Conservation (phyloP, 2,797 vertebrate genomes). For the Amniataba percoides region DNA sequence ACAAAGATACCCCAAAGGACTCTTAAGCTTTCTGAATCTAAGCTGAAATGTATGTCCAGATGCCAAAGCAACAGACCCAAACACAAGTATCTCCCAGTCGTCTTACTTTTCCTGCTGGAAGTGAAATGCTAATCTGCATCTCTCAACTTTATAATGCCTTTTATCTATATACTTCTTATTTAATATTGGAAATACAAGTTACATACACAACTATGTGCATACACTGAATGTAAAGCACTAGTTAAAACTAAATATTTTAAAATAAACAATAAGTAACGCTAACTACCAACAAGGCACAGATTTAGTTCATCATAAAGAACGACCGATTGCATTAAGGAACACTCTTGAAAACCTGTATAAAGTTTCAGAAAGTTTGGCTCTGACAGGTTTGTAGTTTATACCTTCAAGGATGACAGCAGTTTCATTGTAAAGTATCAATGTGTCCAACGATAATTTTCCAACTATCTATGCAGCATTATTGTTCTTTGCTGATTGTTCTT, state of each 20-base stretch:
- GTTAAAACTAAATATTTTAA: not conserved
- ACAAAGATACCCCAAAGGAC: not conserved
- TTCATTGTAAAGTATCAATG: not conserved
- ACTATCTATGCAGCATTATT: not conserved
- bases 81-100: not conserved
- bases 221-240: not conserved
- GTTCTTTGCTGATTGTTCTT: not conserved
- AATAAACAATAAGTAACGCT: not conserved
- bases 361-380: not conserved
- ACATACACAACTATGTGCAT: not conserved
- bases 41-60: not conserved
- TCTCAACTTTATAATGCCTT: not conserved
- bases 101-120: not conserved
- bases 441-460: conserved; percentile 1
- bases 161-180: not conserved
- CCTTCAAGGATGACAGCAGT: not conserved
- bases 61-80: not conserved
- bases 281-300: not conserved
- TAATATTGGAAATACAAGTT: not conserved
- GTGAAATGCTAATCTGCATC: not conserved
- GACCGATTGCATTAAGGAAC: not conserved
- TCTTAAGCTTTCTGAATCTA: not conserved
- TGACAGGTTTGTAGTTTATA: not conserved
- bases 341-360: not conserved
- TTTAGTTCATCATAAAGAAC: not conserved